Evolutionary conservation across 1,140 invertebrate genomes (phyloP), one percentile per base, ranked within the genome.

Genomic region (Ditylenchus dipsaci): DNA sequence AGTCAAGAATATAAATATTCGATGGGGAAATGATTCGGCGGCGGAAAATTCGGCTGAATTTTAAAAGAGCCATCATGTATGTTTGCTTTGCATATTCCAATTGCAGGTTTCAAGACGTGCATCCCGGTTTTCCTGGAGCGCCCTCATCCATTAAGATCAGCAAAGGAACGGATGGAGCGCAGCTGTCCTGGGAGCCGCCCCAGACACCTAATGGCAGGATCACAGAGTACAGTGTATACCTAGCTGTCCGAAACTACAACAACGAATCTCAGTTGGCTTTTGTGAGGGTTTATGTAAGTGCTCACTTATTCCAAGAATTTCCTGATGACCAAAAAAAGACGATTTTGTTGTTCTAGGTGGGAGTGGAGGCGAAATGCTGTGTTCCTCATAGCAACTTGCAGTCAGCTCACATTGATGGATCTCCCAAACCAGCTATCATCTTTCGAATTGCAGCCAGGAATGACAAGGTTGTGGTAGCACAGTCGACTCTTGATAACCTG

Each of bases 371-470:
- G 82, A 90, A 90, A 57, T 97, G 95, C 85, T 90, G 91, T 29
- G 93, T 99, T 19, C 88, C 88, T 21, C 92, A 92, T 81, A 85
- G 88, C 47, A 91, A 90, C 60, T 86, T 99, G 29, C 87, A 89
- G 58, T 89, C 91, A 1, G 95, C 95, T 33, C 92, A 97, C 83
- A 90, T 98, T 62, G 71, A 63, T 15, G 84, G 90, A 17, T 92
- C 91, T 21, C 90, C 90, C 26, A 99, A 98, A 85, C 93, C 95
- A 60, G 95, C 95, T 64, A 97, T 99, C 80, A 97, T 98, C 68
- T 99, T 99, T 86, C 88, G 95, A 79, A 99, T 99, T 84, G 93
- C 95, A 56, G 95, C 95, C 49, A 88, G 91, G 72, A 99, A 99
- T 86, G 93, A 97, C 74, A 97, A 97, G 71, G 76, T 78, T 15